Conservation (phyloP, 2,113 vertebrate species). For the Meleagris gallopavo region DNA sequence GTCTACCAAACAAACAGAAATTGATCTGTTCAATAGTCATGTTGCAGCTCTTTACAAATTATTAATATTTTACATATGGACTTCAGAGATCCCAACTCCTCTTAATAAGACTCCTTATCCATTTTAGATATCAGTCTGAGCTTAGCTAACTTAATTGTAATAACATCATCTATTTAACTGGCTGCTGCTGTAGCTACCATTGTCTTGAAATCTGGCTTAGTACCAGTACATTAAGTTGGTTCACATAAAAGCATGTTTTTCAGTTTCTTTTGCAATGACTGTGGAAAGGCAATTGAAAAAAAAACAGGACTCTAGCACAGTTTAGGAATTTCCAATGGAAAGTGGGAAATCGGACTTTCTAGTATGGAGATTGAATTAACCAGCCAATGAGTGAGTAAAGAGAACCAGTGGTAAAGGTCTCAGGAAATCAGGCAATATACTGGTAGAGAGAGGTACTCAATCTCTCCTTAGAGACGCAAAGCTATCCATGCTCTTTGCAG, state of each 20-base stretch:
- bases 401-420: background rate
- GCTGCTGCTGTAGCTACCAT: background rate
- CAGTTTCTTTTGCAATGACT: background rate
- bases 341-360: background rate
- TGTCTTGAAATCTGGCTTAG: background rate
- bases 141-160: background rate
- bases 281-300: background rate
- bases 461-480: background rate
- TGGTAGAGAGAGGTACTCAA: background rate
- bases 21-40: background rate
- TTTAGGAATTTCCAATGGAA: background rate
- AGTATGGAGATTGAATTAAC: background rate
- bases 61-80: background rate
- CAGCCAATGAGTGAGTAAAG: background rate
- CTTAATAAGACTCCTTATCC: background rate
- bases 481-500: background rate
- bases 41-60: background rate
- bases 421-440: background rate
- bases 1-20: background rate
- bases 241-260: background rate
- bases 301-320: background rate
- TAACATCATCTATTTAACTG: background rate
- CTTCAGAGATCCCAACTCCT: background rate
- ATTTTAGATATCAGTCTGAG: background rate
- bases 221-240: background rate